Evolutionary conservation across 2,888 invertebrate genomes (phyloP).

Genomic region (Agriopis marginaria): DNA sequence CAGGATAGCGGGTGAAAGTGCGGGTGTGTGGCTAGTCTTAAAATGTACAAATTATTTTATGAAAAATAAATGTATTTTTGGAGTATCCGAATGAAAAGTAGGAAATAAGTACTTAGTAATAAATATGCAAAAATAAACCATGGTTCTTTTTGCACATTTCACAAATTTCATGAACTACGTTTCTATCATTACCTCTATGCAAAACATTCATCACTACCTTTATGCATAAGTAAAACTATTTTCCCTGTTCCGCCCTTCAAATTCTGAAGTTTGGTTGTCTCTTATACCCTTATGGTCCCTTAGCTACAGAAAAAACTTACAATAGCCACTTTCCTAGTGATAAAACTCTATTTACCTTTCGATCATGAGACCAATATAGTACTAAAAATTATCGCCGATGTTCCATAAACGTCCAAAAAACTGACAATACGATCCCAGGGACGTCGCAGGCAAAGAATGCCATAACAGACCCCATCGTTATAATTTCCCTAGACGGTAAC

Average conservation of each 20-base stretch:
- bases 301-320: conserved; percentile 8
- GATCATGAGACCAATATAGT: no score
- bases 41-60: no score
- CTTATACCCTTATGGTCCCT: conserved; percentile 13
- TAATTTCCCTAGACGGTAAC: conserved; percentile 56
- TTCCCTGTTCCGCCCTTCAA: conserved; percentile 10
- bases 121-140: no score
- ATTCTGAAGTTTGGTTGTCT: conserved; percentile 6
- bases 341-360: neutral
- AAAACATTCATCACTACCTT: no score
- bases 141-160: no score
- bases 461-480: conserved; percentile 38
- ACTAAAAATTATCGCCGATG: neutral
- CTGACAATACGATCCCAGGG: conserved; percentile 18
- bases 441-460: conserved; percentile 21
- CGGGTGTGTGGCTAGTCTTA: no score
- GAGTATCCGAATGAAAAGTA: no score
- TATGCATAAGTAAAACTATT: neutral
- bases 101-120: no score
- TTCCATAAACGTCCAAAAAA: conserved; percentile 1
- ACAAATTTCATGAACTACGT: neutral
- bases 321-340: conserved; percentile 11
- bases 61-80: no score
- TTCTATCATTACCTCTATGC: no score
- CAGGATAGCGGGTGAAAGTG: no score